These are phyloP conservation scores for Prunella himalayana DNA, from an alignment of 2,113 vertebrate species.

Conservation along the genomic window DNA sequence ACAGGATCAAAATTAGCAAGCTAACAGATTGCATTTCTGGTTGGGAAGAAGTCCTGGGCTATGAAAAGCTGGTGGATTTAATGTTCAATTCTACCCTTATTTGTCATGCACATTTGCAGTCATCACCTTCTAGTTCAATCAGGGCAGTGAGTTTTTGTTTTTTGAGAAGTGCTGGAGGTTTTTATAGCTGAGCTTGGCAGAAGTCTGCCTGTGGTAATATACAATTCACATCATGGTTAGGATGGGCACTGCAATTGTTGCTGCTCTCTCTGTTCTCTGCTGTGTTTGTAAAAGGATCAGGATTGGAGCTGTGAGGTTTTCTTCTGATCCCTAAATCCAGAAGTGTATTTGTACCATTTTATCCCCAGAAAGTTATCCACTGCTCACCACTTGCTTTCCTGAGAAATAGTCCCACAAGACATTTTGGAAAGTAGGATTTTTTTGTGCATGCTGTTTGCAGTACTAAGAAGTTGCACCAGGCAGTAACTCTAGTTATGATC, in stretches of 20 bases:
- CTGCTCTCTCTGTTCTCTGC: background rate
- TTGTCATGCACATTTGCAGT: background rate
- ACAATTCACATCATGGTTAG: background rate
- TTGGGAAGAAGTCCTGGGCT: background rate
- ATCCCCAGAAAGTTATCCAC: background rate
- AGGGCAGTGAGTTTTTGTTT: background rate
- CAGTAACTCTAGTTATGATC: background rate
- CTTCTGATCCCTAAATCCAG: background rate
- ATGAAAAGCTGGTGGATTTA: background rate
- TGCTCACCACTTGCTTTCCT: background rate
- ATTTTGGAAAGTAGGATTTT: background rate
- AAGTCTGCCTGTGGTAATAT: background rate
- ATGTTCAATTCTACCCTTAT: background rate
- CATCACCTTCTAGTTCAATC: background rate
- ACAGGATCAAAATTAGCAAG: slow-evolving; percentile 5
- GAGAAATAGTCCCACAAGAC: background rate
- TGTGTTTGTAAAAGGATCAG: slow-evolving; percentile 3
- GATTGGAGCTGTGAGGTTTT: background rate
- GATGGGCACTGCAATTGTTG: background rate
- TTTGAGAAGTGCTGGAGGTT: background rate
- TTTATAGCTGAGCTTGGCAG: background rate
- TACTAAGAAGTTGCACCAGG: background rate
- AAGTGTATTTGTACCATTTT: background rate
- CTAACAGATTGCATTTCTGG: slow-evolving; percentile 6
- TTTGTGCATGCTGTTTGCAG: background rate